Evolutionary conservation across 2,888 invertebrate genomes (phyloP).

Genomic region (Amblyjoppa proteus): DNA sequence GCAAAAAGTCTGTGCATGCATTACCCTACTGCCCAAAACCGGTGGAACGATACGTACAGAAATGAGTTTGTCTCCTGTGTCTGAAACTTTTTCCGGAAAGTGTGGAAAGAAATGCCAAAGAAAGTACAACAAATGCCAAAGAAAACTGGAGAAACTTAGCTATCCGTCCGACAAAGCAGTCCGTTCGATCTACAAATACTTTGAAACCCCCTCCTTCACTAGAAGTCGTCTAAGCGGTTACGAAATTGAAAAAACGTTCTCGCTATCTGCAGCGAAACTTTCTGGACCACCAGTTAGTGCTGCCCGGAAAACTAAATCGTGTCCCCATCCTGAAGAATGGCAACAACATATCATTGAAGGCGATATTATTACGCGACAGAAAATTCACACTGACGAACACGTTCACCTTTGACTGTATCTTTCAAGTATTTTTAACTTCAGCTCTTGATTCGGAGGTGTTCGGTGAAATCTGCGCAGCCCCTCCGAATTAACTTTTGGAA

Average conservation of each 20-base stretch:
- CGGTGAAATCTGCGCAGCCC: not conserved
- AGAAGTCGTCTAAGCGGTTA: not conserved
- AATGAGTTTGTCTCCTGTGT: constrained; percentile 49
- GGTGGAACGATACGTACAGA: constrained; percentile 45
- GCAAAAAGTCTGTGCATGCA: constrained; percentile 53
- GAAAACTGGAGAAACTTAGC: constrained; percentile 19
- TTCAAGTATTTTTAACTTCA: not conserved
- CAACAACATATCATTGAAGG: not conserved
- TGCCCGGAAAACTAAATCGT: not conserved
- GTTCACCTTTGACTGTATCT: constrained; percentile 2
- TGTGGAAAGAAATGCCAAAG: not conserved
- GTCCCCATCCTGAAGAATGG: constrained; percentile 27
- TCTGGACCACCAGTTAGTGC: not conserved
- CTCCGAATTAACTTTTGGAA: not conserved
- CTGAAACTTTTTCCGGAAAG: constrained; percentile 5
- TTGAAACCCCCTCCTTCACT: not conserved
- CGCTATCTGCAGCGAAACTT: not conserved
- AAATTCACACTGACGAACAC: constrained; percentile 12
- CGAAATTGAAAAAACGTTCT: not conserved
- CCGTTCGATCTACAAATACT: not conserved
- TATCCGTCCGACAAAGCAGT: not conserved
- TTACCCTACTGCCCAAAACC: constrained; percentile 47
- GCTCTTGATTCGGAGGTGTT: constrained; percentile 10
- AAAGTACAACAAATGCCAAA: not conserved
- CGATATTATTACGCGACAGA: not conserved